These are phyloP conservation scores for Raja brachyura DNA, from an alignment of 2,113 vertebrate genomes.

Conservation along the genomic window DNA sequence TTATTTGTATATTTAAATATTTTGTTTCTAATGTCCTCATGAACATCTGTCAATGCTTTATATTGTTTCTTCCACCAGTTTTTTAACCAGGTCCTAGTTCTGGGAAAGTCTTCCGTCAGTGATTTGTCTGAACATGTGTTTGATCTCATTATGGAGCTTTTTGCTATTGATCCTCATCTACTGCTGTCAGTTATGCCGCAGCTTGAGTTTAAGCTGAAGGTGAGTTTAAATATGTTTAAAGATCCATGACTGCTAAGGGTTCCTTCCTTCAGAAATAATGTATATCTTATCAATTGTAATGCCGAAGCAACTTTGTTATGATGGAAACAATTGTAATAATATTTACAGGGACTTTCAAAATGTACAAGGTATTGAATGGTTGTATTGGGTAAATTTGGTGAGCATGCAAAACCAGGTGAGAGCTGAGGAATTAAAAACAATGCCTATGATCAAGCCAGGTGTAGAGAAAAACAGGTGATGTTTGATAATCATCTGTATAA, in stretches of 20 bases:
- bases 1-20: not conserved
- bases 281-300: not conserved
- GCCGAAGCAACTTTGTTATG: not conserved
- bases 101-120: slow-evolving; percentile 96
- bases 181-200: slow-evolving; percentile 96
- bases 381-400: no score
- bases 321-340: not conserved
- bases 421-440: no score
- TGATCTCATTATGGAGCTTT: slow-evolving; percentile 98
- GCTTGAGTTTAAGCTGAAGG: slow-evolving; percentile 98
- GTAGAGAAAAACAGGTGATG: no score
- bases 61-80: slow-evolving; percentile 60
- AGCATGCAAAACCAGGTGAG: no score
- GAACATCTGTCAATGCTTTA: not conserved
- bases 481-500: no score
- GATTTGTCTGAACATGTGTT: slow-evolving; percentile 97
- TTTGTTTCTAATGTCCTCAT: not conserved
- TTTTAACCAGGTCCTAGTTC: slow-evolving; percentile 98
- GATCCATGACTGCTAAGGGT: not conserved
- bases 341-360: not conserved
- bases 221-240: slow-evolving; percentile 44
- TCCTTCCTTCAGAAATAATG: not conserved
- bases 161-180: slow-evolving; percentile 90
- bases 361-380: no score
- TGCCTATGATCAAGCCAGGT: no score